Evolutionary conservation across 1,140 invertebrate species (phyloP).

Genomic region (Ctenoplectra terminalis): DNA sequence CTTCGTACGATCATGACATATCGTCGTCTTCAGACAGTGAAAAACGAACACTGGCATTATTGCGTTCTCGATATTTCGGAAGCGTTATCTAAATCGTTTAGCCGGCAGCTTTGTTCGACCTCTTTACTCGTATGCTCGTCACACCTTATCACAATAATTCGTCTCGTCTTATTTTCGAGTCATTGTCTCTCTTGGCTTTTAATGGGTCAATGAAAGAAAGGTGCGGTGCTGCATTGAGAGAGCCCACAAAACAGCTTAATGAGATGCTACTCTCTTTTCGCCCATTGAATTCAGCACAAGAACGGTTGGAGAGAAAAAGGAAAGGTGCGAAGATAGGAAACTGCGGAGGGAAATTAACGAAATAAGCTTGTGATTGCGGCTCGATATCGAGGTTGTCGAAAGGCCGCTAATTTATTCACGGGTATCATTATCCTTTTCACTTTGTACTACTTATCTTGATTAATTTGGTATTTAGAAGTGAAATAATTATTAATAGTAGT

Average conservation of each 20-base stretch:
- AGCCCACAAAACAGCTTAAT: constrained; percentile 39
- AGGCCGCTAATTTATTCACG: constrained; percentile 8
- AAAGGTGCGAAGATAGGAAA: constrained; percentile 22
- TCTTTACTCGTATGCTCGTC: background rate
- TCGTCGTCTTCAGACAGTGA: background rate
- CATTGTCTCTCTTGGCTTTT: constrained; percentile 16
- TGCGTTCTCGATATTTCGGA: constrained; percentile 8
- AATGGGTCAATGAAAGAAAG: constrained; percentile 20
- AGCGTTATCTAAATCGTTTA: constrained; percentile 28
- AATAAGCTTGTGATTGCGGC: constrained; percentile 52
- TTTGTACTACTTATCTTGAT: constrained; percentile 12
- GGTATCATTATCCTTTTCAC: background rate
- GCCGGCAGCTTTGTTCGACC: background rate
- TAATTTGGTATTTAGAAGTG: background rate
- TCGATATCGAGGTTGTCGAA: background rate
- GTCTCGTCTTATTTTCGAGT: background rate
- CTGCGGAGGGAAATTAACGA: constrained; percentile 5
- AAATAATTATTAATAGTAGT: background rate
- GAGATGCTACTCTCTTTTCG: constrained; percentile 28
- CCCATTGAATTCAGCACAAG: constrained; percentile 33
- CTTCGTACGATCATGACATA: background rate
- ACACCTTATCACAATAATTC: background rate
- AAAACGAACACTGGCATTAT: background rate
- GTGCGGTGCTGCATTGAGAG: background rate
- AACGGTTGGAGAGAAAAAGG: background rate